Conservation (phyloP, 2,113 vertebrate species). For the Caranx melampygus region DNA sequence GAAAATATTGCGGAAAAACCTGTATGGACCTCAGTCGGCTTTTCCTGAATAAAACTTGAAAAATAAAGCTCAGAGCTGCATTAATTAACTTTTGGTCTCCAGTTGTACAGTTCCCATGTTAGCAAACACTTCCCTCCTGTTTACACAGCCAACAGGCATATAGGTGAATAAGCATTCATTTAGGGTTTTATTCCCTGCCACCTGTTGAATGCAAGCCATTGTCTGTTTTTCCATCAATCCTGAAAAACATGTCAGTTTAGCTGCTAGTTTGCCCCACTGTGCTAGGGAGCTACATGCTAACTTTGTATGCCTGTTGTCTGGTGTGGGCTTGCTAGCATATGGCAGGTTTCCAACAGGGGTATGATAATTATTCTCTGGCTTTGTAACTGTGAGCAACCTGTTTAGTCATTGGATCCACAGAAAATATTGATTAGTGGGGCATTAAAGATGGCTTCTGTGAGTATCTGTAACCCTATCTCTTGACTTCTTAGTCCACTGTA, state of each 20-base stretch:
- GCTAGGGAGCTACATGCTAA: background rate
- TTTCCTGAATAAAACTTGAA: background rate
- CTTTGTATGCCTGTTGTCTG: background rate
- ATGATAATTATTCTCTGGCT: background rate
- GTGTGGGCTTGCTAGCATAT: background rate
- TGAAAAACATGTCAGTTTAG: background rate
- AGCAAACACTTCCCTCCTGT: background rate
- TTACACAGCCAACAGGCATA: background rate
- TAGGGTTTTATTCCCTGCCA: background rate
- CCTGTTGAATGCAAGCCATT: background rate
- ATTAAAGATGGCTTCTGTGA: conserved; percentile 35
- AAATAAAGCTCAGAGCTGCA: background rate
- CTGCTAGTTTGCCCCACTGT: background rate
- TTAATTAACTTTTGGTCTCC: background rate
- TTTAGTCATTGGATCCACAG: conserved; percentile 45
- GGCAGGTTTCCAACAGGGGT: background rate
- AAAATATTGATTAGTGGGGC: conserved; percentile 55
- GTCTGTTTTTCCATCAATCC: background rate
- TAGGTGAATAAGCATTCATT: background rate
- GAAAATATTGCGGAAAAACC: background rate
- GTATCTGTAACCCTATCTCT: conserved; percentile 43
- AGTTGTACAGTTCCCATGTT: background rate
- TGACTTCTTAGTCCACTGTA: conserved; percentile 6
- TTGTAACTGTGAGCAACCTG: background rate
- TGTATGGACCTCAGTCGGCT: background rate